Evolutionary conservation across 2,888 invertebrate species (phyloP).

Genomic region (Drosophila siamana): DNA sequence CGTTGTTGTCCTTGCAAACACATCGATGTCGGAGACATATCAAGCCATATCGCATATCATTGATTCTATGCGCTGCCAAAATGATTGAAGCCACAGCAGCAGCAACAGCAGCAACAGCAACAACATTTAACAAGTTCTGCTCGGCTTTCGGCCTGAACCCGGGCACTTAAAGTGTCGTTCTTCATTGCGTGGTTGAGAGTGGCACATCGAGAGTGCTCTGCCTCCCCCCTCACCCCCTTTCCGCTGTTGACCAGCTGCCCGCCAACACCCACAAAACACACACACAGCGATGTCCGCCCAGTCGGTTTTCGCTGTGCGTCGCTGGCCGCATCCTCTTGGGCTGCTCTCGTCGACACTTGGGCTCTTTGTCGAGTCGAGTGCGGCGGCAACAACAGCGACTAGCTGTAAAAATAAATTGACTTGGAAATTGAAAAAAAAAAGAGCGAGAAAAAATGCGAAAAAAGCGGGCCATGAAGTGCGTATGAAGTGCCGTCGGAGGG

Average conservation of each 20-base stretch:
- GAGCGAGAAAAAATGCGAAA: conserved; percentile 25
- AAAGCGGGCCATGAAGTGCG: conserved; percentile 52
- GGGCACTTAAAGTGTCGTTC: conserved; percentile 76
- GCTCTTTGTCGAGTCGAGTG: conserved; percentile 42
- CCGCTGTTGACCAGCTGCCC: conserved; percentile 1
- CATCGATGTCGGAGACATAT: conserved; percentile 61
- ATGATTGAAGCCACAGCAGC: conserved; percentile 39
- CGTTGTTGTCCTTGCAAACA: conserved; percentile 42
- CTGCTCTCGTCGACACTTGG: conserved; percentile 13
- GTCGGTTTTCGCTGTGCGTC: conserved; percentile 33
- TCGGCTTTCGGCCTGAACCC: conserved; percentile 36
- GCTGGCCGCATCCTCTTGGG: conserved; percentile 57
- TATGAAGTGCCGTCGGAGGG: conserved; percentile 52
- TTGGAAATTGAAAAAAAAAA: conserved; percentile 77
- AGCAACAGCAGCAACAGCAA: conserved; percentile 5
- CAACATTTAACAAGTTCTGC: conserved; percentile 56
- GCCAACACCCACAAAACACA: neutral
- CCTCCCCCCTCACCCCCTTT: neutral
- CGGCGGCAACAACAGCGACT: conserved; percentile 41
- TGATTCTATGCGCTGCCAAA: conserved; percentile 44
- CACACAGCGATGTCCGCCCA: conserved; percentile 7
- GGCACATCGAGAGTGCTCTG: conserved; percentile 53
- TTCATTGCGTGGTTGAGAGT: conserved; percentile 66
- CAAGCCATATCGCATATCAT: conserved; percentile 57
- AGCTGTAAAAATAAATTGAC: conserved; percentile 80